Conservation (phyloP, 2,113 vertebrate species). For the Pollachius pollachius region DNA sequence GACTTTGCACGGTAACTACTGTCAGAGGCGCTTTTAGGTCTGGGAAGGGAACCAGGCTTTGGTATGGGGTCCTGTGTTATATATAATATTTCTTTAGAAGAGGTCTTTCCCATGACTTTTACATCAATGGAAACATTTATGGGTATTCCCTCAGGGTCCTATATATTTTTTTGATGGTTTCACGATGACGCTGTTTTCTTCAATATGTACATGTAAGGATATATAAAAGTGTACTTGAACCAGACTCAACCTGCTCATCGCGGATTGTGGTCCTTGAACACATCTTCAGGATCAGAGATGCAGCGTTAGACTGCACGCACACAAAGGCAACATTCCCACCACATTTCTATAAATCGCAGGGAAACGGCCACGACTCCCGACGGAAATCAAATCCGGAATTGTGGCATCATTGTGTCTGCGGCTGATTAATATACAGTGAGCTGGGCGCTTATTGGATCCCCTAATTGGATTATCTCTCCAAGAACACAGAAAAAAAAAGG, state of each 20-base stretch:
- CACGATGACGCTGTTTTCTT: slow-evolving; percentile 13
- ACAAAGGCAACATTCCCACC: too few relatives aligned
- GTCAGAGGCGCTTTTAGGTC: slow-evolving; percentile 53
- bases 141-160: slow-evolving; percentile 18
- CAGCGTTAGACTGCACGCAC: too few relatives aligned
- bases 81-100: slow-evolving; percentile 12
- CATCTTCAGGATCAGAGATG: too few relatives aligned
- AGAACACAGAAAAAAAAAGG: slow-evolving; percentile 57
- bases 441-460: slow-evolving; percentile 58
- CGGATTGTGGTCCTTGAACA: too few relatives aligned
- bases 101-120: slow-evolving; percentile 51
- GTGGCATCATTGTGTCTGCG: slow-evolving; percentile 37
- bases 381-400: slow-evolving; percentile 39
- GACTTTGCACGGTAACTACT: slow-evolving; percentile 60
- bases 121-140: slow-evolving; percentile 28
- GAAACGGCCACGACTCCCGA: slow-evolving; percentile 22
- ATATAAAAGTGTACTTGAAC: slow-evolving; percentile 13
- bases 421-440: slow-evolving; percentile 54
- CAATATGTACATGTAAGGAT: slow-evolving; percentile 29
- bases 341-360: too few relatives aligned
- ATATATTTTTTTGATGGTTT: slow-evolving; percentile 2
- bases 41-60: slow-evolving; percentile 43
- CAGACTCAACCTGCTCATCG: too few relatives aligned
- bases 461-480: slow-evolving; percentile 64
- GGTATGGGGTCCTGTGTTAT: slow-evolving; percentile 18